Percentiles rank a stretch among this genome's conserved stretches.
Evolutionary conservation across 2,113 vertebrate genomes (phyloP).

Genomic region (Odontesthes bonariensis): DNA sequence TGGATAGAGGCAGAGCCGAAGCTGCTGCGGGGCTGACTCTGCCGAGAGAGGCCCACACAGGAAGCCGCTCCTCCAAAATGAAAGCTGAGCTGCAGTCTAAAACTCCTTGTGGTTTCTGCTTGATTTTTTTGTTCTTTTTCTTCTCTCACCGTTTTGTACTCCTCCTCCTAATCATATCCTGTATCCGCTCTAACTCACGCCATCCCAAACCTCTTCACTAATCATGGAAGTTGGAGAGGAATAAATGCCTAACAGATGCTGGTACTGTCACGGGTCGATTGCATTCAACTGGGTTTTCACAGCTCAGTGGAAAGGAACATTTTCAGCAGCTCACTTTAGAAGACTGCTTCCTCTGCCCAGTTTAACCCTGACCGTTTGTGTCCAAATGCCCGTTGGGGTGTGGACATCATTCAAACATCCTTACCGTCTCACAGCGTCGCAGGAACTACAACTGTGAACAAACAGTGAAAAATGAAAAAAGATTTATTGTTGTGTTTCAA

Average conservation of each 20-base stretch:
- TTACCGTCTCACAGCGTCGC: not conserved
- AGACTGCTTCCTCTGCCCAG: slow-evolving; percentile 6
- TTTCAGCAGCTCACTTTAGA: slow-evolving; percentile 24
- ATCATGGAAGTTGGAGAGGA: slow-evolving; percentile 65
- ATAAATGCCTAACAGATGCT: slow-evolving; percentile 64
- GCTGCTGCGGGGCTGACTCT: slow-evolving; percentile 49
- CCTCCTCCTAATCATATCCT: slow-evolving; percentile 61
- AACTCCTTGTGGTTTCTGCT: slow-evolving; percentile 36
- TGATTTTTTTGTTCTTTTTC: not conserved
- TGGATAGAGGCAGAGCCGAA: slow-evolving; percentile 33
- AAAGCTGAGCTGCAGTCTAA: slow-evolving; percentile 37
- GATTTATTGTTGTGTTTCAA: too few relatives aligned
- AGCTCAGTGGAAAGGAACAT: slow-evolving; percentile 31
- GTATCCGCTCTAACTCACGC: slow-evolving; percentile 56
- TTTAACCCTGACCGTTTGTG: not conserved
- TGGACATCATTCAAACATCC: slow-evolving; percentile 11
- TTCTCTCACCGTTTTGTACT: slow-evolving; percentile 39
- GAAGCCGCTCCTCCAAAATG: slow-evolving; percentile 55
- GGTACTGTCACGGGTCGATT: slow-evolving; percentile 56
- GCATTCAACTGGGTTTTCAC: slow-evolving; percentile 39
- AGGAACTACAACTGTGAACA: slow-evolving; percentile 18
- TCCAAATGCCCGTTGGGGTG: not conserved
- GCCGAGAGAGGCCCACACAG: slow-evolving; percentile 55
- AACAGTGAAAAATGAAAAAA: slow-evolving; percentile 5
- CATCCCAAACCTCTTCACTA: slow-evolving; percentile 67